Percentiles rank a stretch among this genome's conserved stretches.
These are phyloP conservation scores for Lagorchestes hirsutus DNA, from an alignment of 2,797 vertebrate genomes.

Conservation along the genomic window DNA sequence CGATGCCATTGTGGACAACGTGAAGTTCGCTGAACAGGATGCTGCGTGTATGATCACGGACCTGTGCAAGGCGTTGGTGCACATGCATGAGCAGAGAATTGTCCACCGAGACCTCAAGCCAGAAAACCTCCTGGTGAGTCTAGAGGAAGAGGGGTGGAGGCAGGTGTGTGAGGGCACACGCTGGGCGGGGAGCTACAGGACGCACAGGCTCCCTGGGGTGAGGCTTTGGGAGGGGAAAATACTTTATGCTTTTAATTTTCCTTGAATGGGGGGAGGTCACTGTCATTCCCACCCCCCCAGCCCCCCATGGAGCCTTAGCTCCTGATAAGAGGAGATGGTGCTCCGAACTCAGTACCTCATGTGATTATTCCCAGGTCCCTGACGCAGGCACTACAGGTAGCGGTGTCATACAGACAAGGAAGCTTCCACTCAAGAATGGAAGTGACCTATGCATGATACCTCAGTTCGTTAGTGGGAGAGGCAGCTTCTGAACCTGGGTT, in stretches of 20 bases:
- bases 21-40: constrained; percentile 92
- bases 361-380: too few species aligned
- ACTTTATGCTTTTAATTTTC: not conserved
- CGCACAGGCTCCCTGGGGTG: not conserved
- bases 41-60: constrained; percentile 94
- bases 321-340: not conserved
- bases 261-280: not conserved
- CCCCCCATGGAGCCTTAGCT: not conserved
- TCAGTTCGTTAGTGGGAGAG: not conserved
- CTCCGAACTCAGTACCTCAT: too few species aligned
- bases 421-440: not conserved
- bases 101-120: constrained; percentile 98
- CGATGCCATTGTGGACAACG: constrained; percentile 93
- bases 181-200: not conserved
- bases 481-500: too few species aligned
- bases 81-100: constrained; percentile 94
- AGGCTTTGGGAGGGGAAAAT: not conserved
- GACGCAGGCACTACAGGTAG: too few species aligned
- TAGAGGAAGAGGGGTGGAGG: rapidly evolving
- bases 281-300: not conserved
- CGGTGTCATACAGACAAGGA: too few species aligned
- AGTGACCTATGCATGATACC: not conserved
- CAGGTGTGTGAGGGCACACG: not conserved
- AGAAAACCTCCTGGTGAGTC: constrained; percentile 96
- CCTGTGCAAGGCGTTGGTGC: constrained; percentile 93